Evolutionary conservation across 1,140 invertebrate species (phyloP), one percentile per base, ranked within the genome.

Genomic region (Belonocnema kinseyi): DNA sequence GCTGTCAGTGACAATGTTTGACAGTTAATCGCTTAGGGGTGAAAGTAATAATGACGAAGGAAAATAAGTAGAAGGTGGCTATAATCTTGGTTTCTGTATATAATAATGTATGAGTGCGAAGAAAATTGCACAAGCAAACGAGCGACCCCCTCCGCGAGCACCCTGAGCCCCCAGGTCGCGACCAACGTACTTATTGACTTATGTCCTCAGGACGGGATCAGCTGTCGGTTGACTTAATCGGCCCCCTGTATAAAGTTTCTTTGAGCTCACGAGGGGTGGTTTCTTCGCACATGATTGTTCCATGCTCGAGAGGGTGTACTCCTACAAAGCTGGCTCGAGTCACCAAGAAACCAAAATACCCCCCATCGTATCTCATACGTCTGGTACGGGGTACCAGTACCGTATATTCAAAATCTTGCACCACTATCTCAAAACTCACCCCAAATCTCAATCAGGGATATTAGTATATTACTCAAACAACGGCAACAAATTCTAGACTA

Each of bases 161-260:
- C 61, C 61, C 61, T 66, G 61, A n/a, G 61, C 61, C 61, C 61
- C 61, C 40, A 66, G 26, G 61, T 66, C 61, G 72, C 40, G 77
- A 61, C 51, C 75, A 82, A 85, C 82, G 83, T 83, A 85, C 77
- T 85, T 85, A 85, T 84, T 85, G 84, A 85, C 84, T 85, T 85
- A 84, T 83, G 80, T 82, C 75, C 73, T 79, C 46, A 66, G 73
- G 74, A 72, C 33, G 51, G 77, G 50, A 85, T 86, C 85, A 86
- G 85, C 85, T 86, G 85, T 86, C 85, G 85, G 73, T 82, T 85
- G 83, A 83, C 83, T 83, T 84, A 75, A 83, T 84, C 79, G 80
- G 72, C 76, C 76, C 81, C 75, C 72, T 77, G 17, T 66, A 51
- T 46, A 76, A 66, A 76, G 46, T 73, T 79, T 58, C 74, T 79